These are phyloP conservation scores for Caenorhabditis elegans DNA, from an alignment of 1,140 invertebrate genomes.

Conservation along the genomic window DNA sequence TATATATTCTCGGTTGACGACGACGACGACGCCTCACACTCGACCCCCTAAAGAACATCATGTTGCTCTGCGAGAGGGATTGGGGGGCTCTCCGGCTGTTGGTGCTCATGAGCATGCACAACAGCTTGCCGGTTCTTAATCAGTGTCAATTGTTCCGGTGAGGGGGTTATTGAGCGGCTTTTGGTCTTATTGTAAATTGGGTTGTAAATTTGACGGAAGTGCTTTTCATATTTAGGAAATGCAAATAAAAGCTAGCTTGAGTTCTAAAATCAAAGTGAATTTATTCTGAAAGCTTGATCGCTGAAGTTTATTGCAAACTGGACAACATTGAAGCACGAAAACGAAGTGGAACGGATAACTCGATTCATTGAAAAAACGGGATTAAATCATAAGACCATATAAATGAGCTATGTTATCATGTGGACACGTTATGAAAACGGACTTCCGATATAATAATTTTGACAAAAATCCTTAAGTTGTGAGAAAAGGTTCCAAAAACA, in stretches of 20 bases:
- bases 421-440: background rate
- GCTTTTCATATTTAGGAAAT: too few species aligned
- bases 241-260: background rate
- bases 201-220: too few species aligned
- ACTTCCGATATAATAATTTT: background rate
- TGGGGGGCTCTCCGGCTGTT: background rate
- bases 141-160: constrained; percentile 24
- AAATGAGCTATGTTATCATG: too few species aligned
- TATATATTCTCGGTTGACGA: constrained; percentile 15
- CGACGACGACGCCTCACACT: background rate
- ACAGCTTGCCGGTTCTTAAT: constrained; percentile 27
- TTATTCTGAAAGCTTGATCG: too few species aligned
- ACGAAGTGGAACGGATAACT: background rate
- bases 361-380: background rate
- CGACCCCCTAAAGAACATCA: background rate
- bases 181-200: too few species aligned
- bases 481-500: too few species aligned
- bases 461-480: too few species aligned
- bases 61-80: too few species aligned
- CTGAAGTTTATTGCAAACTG: too few species aligned
- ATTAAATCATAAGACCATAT: background rate
- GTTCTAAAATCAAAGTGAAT: background rate
- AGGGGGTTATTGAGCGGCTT: too few species aligned
- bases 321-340: too few species aligned
- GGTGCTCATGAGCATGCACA: background rate